Conservation (phyloP, 2,113 vertebrate species). For the cat (Felis catus) region F.catus_Fca126_mat1.0 CM031414.1:124681001-124681500, state of each 20-base stretch:
- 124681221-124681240: neutral
- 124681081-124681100: neutral
- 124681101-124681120: neutral
- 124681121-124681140: constrained; percentile 35
- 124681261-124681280: neutral
- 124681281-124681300: neutral
- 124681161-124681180: constrained; percentile 51
- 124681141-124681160: constrained; percentile 33
- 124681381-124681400: neutral
- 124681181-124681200: constrained; percentile 47
- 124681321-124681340: neutral
- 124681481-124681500: constrained; percentile 54
- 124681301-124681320: neutral
- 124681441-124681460: neutral
- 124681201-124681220: neutral
- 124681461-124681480: neutral
- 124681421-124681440: neutral
- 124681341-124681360: constrained; percentile 9
- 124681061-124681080: neutral
- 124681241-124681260: constrained; percentile 24
- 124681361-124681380: neutral
- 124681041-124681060: neutral
- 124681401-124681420: neutral
- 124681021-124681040: neutral
- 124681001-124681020: constrained; percentile 5